Evolutionary conservation across 2,113 vertebrate species (phyloP).

Genomic region (Hylia prasina): DNA sequence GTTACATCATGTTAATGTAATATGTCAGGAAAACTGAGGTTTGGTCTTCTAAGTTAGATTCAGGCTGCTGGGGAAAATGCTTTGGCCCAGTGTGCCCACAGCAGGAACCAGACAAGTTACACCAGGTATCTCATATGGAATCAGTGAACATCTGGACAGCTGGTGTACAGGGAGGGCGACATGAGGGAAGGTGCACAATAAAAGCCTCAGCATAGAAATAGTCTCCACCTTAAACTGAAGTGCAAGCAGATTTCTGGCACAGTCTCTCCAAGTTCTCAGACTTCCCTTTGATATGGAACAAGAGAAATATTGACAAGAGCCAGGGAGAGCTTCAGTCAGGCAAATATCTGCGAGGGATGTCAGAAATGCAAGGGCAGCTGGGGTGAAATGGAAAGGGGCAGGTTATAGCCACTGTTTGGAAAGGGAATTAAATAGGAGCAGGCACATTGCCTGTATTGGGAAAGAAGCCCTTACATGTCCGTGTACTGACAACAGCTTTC

Average conservation of each 20-base stretch:
- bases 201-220: background rate
- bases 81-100: background rate
- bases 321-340: background rate
- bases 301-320: background rate
- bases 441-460: rapidly evolving
- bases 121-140: background rate
- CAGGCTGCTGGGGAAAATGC: background rate
- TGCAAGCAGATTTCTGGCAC: background rate
- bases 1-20: background rate
- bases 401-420: background rate
- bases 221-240: background rate
- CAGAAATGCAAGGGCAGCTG: background rate
- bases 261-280: background rate
- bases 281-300: background rate
- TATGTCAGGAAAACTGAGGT: background rate
- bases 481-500: background rate
- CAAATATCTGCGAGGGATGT: background rate
- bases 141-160: background rate
- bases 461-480: background rate
- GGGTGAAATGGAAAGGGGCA: background rate
- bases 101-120: background rate
- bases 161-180: background rate
- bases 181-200: background rate
- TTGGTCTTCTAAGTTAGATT: background rate
- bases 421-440: background rate